phyloP scores from a whole-genome alignment of 1,140 invertebrate genomes.

The Hyposmocoma kahamanoa region DNA sequence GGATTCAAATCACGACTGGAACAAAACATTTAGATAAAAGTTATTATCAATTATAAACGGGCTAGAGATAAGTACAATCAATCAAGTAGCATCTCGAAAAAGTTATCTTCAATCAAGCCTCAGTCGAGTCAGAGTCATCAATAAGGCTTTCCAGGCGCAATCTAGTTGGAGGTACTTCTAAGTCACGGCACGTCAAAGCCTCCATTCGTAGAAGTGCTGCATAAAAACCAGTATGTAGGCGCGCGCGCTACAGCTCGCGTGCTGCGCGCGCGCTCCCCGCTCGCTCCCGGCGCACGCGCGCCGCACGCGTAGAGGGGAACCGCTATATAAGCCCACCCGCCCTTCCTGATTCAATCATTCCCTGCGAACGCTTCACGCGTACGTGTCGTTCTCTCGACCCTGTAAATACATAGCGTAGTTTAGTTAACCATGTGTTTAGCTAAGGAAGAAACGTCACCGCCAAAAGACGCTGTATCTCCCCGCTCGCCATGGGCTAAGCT shows the following conservation, averaged over 20 bases:
- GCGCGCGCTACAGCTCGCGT: slow-evolving; percentile 66
- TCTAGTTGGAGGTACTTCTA: slow-evolving; percentile 31
- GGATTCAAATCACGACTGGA: too few species aligned
- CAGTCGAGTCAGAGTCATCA: slow-evolving; percentile 24
- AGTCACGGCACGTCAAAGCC: slow-evolving; percentile 64
- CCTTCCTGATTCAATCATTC: slow-evolving; percentile 66
- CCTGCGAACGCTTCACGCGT: slow-evolving; percentile 49
- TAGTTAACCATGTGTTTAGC: slow-evolving; percentile 64
- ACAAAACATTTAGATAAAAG: neutral
- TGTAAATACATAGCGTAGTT: slow-evolving; percentile 49
- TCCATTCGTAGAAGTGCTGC: slow-evolving; percentile 56
- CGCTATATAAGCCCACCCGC: slow-evolving; percentile 53
- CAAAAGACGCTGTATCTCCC: slow-evolving; percentile 53
- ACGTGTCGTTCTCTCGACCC: slow-evolving; percentile 44
- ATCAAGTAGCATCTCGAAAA: slow-evolving; percentile 2
- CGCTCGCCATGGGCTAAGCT: slow-evolving; percentile 68
- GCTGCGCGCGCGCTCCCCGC: slow-evolving; percentile 49
- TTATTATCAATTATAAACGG: neutral
- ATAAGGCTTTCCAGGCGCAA: slow-evolving; percentile 36
- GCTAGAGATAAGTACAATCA: slow-evolving; percentile 1
- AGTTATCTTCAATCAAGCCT: slow-evolving; percentile 7
- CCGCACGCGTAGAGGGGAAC: slow-evolving; percentile 27
- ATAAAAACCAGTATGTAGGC: slow-evolving; percentile 57
- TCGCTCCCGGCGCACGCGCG: slow-evolving; percentile 50
- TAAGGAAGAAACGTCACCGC: slow-evolving; percentile 57